Conservation (phyloP, 2,113 vertebrate genomes). For the Lepisosteus osseus region DNA sequence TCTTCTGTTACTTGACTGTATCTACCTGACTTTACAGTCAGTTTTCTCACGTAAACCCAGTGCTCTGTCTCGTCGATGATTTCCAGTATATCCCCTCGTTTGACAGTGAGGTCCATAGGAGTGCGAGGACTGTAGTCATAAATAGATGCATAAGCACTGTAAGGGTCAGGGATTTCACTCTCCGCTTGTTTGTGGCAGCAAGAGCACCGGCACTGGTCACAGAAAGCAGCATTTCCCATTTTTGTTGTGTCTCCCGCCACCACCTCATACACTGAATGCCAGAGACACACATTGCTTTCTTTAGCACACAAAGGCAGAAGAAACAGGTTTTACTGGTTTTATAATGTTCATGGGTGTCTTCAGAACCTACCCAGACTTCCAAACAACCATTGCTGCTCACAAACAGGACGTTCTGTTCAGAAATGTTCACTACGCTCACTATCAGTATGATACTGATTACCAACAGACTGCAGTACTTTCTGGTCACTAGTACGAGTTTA, state of each 20-base stretch:
- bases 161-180: neutral
- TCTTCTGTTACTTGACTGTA: neutral
- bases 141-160: conserved; percentile 7
- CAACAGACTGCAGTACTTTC: too few species aligned
- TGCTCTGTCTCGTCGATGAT: conserved; percentile 19
- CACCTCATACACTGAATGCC: neutral
- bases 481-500: too few species aligned
- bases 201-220: neutral
- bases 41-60: conserved; percentile 35
- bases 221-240: conserved; percentile 8
- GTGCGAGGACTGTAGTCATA: conserved; percentile 18
- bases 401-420: too few species aligned
- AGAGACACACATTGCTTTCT: neutral
- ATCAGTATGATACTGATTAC: too few species aligned
- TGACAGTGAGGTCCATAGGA: conserved; percentile 21
- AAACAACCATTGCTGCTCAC: too few species aligned
- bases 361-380: too few species aligned
- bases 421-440: too few species aligned
- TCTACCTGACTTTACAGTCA: neutral
- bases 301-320: neutral
- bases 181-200: neutral
- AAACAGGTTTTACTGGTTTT: conserved; percentile 4
- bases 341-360: neutral
- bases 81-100: conserved; percentile 37
- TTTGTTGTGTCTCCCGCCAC: neutral